Conservation (phyloP, 2,888 invertebrate genomes). For the Tiliacea citrago region DNA sequence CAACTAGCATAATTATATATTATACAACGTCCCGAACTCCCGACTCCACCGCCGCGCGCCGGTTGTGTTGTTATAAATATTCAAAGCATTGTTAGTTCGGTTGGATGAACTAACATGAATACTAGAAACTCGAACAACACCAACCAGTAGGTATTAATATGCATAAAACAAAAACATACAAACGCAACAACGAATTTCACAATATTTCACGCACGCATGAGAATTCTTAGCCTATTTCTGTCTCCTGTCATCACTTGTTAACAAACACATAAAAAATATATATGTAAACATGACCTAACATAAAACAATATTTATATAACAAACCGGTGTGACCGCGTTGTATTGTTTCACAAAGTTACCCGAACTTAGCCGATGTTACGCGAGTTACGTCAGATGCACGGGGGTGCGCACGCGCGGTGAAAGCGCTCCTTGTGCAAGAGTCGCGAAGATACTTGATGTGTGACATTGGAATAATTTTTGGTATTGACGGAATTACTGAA, state of each 20-base stretch:
- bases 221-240: conserved; percentile 43
- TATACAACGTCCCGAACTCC: too few species aligned
- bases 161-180: conserved; percentile 18
- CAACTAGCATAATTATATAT: too few species aligned
- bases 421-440: conserved; percentile 70
- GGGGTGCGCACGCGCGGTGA: conserved; percentile 61
- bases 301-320: conserved; percentile 48
- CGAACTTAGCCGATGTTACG: conserved; percentile 49
- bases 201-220: conserved; percentile 41
- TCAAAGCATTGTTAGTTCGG: conserved; percentile 29
- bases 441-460: conserved; percentile 28
- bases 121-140: conserved; percentile 3
- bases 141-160: conserved; percentile 28
- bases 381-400: conserved; percentile 58
- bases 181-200: conserved; percentile 28
- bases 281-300: conserved; percentile 44
- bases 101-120: conserved; percentile 33
- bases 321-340: conserved; percentile 41
- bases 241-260: conserved; percentile 41
- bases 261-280: conserved; percentile 29
- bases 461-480: conserved; percentile 45
- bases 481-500: background rate
- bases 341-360: conserved; percentile 56
- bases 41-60: too few species aligned
- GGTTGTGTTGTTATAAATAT: conserved; percentile 19